These are phyloP conservation scores for Osmoderma eremita DNA, from an alignment of 2,888 invertebrate species.

Conservation along the genomic window DNA sequence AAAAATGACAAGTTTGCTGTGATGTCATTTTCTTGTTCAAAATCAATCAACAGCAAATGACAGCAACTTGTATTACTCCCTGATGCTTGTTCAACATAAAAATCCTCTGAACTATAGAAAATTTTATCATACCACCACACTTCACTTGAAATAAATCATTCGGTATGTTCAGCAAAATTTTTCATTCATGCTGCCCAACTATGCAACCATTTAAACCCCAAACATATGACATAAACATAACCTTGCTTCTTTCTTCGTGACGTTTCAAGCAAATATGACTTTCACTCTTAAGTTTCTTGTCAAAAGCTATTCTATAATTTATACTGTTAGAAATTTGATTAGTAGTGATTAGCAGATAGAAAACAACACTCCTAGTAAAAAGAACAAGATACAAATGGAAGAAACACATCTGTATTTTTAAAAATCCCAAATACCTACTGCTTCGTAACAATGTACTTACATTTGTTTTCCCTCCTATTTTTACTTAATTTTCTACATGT, in stretches of 20 bases:
- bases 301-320: slow-evolving; percentile 23
- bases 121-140: no score
- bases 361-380: slow-evolving; percentile 7
- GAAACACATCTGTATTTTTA: slow-evolving; percentile 29
- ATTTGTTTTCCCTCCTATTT: slow-evolving; percentile 43
- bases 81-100: no score
- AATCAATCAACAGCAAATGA: no score
- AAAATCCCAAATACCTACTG: slow-evolving; percentile 18
- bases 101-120: no score
- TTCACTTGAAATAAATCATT: no score
- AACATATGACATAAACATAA: slow-evolving; percentile 23
- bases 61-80: no score
- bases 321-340: slow-evolving; percentile 5
- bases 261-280: slow-evolving; percentile 34
- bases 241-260: slow-evolving; percentile 15
- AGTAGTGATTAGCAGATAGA: slow-evolving; percentile 25
- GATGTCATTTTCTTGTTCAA: no score
- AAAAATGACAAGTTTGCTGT: no score
- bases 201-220: neutral
- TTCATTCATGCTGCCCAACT: no score
- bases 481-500: slow-evolving; percentile 45
- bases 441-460: slow-evolving; percentile 50
- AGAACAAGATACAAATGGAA: neutral
- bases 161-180: no score
- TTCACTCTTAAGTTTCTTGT: slow-evolving; percentile 22